Base-by-base conservation (phyloP, 2,797 vertebrate species). In the Percopsis omiscomaycus region DNA sequence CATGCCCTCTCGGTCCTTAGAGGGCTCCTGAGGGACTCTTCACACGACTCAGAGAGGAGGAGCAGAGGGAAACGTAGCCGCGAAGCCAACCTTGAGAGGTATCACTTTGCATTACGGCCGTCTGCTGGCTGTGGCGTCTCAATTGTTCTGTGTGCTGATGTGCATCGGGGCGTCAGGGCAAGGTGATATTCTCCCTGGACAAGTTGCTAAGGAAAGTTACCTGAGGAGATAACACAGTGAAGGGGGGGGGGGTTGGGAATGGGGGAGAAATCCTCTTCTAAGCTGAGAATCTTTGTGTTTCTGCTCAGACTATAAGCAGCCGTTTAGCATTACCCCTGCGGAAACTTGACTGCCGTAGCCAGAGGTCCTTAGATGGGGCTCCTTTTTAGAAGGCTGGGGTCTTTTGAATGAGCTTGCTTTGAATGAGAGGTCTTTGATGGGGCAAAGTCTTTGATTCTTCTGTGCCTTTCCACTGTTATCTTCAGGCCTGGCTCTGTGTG, bases 111-210 rank as follows among this genome's bases (percentile, higher is more conserved):
- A 83, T 86, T 91, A 84, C 80, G 83, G 79, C 84, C 63, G 69
- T 89, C 84, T 88, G 84, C 81, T 81, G 67, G 82, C 82, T 85
- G 81, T 79, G 88, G 86, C 81, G 73, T 89, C 87, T 90, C 86
- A 89, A 91, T 93, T 94, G 91, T 92, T 92, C 89, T 89, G 85
- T 92, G 82, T 89, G 89, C 84, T 90, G 92, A 93, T 93, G 88
- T 89, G 86, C 91, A 90, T 90, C 86, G 69, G 86, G 88, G 91
- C 89, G 90, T 86, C 83, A 72, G 91, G 91, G 91, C 90, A 90
- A 91, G 86, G 85, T 85, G 87, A 91, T 89, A 77, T 77, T 90
- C 90, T 87, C 84, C 49, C 75, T 88, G 91, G 87, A 88, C 78
- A 42, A 86, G 82, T 86, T 86, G 78, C 81, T 84, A 82, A 86